Evolutionary conservation across 2,113 vertebrate genomes (phyloP).

Genomic region (Nipponia nippon): DNA sequence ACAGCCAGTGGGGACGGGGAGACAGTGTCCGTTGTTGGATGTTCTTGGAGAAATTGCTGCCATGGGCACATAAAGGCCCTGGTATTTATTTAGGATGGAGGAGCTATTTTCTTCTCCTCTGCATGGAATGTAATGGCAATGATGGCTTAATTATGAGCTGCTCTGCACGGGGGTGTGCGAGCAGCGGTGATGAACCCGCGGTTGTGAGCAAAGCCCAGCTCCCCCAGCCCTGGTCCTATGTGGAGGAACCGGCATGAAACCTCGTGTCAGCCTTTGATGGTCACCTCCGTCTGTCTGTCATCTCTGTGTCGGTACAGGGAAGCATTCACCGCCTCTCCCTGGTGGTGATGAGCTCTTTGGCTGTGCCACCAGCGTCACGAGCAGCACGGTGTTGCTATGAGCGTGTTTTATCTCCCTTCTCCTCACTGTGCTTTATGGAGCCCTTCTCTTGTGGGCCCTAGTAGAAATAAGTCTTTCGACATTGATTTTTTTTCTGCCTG

Average conservation of each 20-base stretch:
- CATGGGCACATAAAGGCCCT: fast-evolving
- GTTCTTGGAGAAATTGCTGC: background rate
- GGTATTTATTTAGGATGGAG: background rate
- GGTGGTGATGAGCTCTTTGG: background rate
- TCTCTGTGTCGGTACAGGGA: fast-evolving
- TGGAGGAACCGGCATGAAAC: background rate
- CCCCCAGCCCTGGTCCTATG: background rate
- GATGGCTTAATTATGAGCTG: background rate
- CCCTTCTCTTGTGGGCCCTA: background rate
- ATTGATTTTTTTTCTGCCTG: background rate
- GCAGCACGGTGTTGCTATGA: fast-evolving
- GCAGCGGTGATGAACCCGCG: fast-evolving
- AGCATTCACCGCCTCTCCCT: background rate
- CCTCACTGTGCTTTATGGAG: background rate
- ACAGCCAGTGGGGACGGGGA: background rate
- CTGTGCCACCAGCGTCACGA: fast-evolving
- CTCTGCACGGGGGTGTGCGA: background rate
- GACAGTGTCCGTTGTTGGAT: background rate
- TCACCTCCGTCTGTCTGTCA: background rate
- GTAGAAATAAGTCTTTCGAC: background rate
- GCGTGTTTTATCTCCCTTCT: background rate
- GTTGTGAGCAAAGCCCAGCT: background rate
- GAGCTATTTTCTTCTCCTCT: background rate
- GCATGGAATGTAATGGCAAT: background rate
- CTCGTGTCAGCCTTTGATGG: fast-evolving